Base-by-base conservation (phyloP, 2,888 invertebrate species). In the Plebejus argus region DNA sequence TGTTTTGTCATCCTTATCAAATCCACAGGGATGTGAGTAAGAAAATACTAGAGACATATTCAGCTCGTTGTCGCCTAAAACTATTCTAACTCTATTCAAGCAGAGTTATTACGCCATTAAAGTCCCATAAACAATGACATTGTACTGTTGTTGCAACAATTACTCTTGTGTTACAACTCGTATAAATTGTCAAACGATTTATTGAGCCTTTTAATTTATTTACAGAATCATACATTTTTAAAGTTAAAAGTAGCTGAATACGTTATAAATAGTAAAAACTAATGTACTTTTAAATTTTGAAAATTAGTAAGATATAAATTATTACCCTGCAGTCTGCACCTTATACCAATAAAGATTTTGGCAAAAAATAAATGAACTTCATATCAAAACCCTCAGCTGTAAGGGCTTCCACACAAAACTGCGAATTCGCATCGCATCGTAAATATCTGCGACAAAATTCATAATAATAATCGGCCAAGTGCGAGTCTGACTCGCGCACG, bases 11-110 rank as follows among this genome's bases (percentile, higher is more conserved):
- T 10, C 58, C 20, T 58, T 58, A 58, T 58, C 58, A 58, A 58
- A 8, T 20, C 8, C 58, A 23, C 4, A 12, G 20, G 3, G 3
- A 28, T 23, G 12, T 61, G 23, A 12, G 8, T 10, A 23, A 12
- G 61, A 61, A 28, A 58, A 8, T 12, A 28, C 4, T 23, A 15
- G 61, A 23, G 8, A 4, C 23, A 20, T 61, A 23, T 20, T 10
- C 58, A n/a, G 28, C 53, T 53, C 5, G 53, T 53, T 28, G 61
- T 4, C 23, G 66, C 66, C 66, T 66, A 28, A 4, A 66, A 66
- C 66, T 66, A 33, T 66, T 66, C 66, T 66, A 66, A 33, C 66
- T 66, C 28, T 66, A 33, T 66, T 66, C 66, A 15, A 23, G 66
- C 28, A 15, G 28, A 66, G 28, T 66, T 66, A 66, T 28, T 28